Base-by-base conservation (phyloP, 2,113 vertebrate genomes). In the Actinemys pallida region DNA sequence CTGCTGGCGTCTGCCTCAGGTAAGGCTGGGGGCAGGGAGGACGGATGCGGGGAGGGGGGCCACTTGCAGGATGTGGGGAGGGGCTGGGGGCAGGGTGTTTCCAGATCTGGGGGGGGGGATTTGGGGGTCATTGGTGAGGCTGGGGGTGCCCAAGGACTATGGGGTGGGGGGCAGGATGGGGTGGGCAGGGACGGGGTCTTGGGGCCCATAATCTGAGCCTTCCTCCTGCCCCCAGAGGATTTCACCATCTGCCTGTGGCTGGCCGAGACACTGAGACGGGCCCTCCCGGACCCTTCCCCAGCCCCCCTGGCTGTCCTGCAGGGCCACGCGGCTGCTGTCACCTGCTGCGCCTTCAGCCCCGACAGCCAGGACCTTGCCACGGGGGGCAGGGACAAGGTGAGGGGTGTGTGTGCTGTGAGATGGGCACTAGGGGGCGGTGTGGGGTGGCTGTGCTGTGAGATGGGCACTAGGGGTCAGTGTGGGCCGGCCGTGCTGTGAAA, bases 361-460 rank as follows among this genome's bases (percentile, higher is more conserved):
- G 97, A 98, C 54, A 99, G 98, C 50, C 31, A 45, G n/a, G 90
- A 94, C 47, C 97, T 99, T 31, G 98, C 99, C 27, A 99, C 98
- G 0, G 99, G 98, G 14, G 98, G 98, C 45, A 98, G 98, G 97
- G 99, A 99, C 94, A 95, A 97, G 98, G 99, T 99, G 88, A 86
- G 50, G 45, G 35, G n/a, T 24, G 14, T 1, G 25, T 27, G 27
- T 1, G 9, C 12, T 39, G 39, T 39, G 39, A 39, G 39, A 39
- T 62, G 27, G 57, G 27, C 25, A 12, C 27, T 59, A 6, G 59
- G 24, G 54, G 69, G 62, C 10, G 4, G 2, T 14, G 39, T 31
- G 29, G 19, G 42, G 27, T 20, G 12, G 8, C 8, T 8, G 25
- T 62, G 27, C 11, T 11, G 59, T 29, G 5, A 1, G 29, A 5